Conservation (phyloP, 1,140 invertebrate genomes). For the Halictus rubicundus region DNA sequence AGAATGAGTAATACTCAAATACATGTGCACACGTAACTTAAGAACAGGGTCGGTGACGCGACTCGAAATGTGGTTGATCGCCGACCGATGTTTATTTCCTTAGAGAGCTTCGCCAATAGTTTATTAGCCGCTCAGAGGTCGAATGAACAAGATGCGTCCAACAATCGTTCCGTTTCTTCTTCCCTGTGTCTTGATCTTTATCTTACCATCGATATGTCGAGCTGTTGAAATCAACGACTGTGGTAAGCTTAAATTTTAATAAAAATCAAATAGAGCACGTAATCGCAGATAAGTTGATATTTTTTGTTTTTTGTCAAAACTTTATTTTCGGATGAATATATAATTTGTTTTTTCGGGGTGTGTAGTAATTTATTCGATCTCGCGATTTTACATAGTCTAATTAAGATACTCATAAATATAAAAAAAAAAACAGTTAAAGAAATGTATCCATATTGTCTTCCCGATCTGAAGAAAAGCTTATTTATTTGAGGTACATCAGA, state of each 20-base stretch:
- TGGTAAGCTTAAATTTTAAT: slow-evolving; percentile 57
- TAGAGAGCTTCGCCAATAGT: neutral
- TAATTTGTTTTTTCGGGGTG: too few species aligned
- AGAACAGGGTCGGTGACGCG: neutral
- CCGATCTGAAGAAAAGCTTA: too few species aligned
- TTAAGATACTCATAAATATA: too few species aligned
- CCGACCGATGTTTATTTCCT: slow-evolving; percentile 29
- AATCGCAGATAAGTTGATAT: neutral
- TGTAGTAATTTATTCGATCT: too few species aligned
- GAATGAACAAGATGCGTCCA: slow-evolving; percentile 42
- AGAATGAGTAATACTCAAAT: too few species aligned
- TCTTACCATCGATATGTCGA: neutral
- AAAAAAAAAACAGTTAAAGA: too few species aligned
- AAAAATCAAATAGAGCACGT: neutral
- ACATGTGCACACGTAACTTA: slow-evolving; percentile 1
- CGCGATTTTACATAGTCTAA: too few species aligned
- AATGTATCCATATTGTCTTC: too few species aligned
- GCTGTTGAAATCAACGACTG: slow-evolving; percentile 54
- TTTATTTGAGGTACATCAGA: too few species aligned
- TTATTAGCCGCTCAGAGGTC: slow-evolving; percentile 35
- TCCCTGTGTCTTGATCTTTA: slow-evolving; percentile 25
- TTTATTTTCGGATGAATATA: too few species aligned
- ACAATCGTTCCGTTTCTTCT: slow-evolving; percentile 6
- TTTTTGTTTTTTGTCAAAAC: neutral
- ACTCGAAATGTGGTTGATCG: neutral